Percentiles rank a stretch among this genome's conserved stretches.
Conservation (phyloP, 2,797 vertebrate genomes). For the Micrastur ruficollis region DNA sequence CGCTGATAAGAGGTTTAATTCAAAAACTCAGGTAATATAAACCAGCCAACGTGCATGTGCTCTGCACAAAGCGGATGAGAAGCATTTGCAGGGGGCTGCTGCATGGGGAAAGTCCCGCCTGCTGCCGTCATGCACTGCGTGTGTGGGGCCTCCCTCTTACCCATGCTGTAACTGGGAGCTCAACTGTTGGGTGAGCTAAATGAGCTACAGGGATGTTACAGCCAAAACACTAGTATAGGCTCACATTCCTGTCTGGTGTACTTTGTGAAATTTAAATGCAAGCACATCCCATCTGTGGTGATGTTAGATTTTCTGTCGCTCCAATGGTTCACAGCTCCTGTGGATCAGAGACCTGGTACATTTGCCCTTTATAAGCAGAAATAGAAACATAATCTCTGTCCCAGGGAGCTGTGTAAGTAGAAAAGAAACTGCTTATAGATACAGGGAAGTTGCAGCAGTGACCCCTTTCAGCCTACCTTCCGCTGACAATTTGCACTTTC, state of each 20-base stretch:
- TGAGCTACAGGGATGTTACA: neutral
- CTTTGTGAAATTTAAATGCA: neutral
- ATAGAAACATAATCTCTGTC: neutral
- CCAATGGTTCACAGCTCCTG: neutral
- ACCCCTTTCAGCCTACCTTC: neutral
- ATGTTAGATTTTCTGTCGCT: neutral
- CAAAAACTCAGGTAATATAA: constrained; percentile 23
- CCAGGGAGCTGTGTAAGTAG: neutral
- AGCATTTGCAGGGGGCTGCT: neutral
- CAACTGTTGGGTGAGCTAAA: neutral
- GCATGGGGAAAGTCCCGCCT: neutral
- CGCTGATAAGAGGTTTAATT: constrained; percentile 16
- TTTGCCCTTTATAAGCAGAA: neutral
- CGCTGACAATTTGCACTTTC: neutral
- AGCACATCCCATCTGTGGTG: neutral
- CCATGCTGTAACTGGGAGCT: neutral
- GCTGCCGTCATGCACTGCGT: neutral
- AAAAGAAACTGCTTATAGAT: neutral
- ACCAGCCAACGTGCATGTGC: neutral
- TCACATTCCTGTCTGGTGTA: neutral
- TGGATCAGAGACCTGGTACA: neutral
- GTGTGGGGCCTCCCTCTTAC: neutral
- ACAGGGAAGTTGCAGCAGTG: neutral
- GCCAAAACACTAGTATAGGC: neutral
- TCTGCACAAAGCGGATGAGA: neutral